Evolutionary conservation across 1,140 invertebrate genomes (phyloP), one percentile per base, ranked within the genome.

Genomic region (Drosophila takahashii): DNA sequence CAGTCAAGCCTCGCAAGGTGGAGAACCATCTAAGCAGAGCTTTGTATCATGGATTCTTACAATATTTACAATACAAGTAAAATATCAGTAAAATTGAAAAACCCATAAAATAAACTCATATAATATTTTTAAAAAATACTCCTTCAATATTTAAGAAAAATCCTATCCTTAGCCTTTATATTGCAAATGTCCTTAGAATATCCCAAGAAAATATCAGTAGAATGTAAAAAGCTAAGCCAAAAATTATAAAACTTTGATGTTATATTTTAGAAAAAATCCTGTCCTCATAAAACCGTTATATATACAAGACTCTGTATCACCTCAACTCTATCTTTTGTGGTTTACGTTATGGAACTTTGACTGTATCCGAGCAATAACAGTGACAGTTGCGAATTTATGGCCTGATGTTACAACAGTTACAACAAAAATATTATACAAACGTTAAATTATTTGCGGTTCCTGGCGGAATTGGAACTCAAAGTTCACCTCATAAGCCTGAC

Each of bases 301-400:
- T n/a, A n/a, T n/a, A n/a, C n/a, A 22, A 22, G 22, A 2, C 22
- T 22, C 3, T 2, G 22, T 22, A 22, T 22, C 22, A 22, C 1
- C 22, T 22, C 1, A 22, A 22, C 13, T 5, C n/a, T 16, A n/a
- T 39, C 36, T n/a, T 3, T 39, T n/a, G 6, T 13, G 13, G 11
- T 8, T 4, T 3, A n/a, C 3, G 45, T 48, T 58, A 16, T 10
- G 15, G 7, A 41, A 2, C 13, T 16, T 7, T 7, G 9, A 61
- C 59, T 61, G 59, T 58, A n/a, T 18, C 9, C 39, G 34, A 18
- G 51, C 56, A 60, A 37, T 27, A 22, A 3, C 58, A 18, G 8
- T 16, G 26, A 61, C 57, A 45, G 4, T 15, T 26, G 29, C 1
- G 48, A 29, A 15, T 32, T 6, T n/a, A 60, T 57, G 29, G 50